phyloP scores from a whole-genome alignment of 37 sponge, comb jelly and placozoan genomes.

The Amphimedon queenslandica region DNA sequence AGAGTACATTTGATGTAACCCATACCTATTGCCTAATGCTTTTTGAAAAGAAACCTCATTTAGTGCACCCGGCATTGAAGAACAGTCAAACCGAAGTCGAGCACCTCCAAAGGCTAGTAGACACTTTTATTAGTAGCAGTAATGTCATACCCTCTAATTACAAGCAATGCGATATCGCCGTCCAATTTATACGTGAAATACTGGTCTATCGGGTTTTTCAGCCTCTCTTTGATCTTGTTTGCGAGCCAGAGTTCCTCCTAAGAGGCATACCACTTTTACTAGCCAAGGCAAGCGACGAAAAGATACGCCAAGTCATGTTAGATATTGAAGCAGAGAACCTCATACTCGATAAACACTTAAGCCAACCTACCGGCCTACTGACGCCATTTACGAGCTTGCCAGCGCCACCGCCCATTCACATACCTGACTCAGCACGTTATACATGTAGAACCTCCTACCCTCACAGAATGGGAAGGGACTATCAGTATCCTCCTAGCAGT shows the following conservation, averaged over 20 bases:
- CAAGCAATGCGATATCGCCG: conserved; percentile 30
- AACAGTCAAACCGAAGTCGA: conserved; percentile 24
- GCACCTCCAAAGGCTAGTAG: conserved; percentile 38
- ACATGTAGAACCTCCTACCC: not conserved
- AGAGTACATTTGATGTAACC: conserved; percentile 30
- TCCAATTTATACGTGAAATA: conserved; percentile 61
- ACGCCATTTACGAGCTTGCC: not conserved
- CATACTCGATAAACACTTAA: conserved; percentile 13
- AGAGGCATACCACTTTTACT: conserved; percentile 38
- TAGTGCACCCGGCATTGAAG: conserved; percentile 38
- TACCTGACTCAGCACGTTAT: not conserved
- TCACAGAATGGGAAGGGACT: not conserved
- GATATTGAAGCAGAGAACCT: conserved; percentile 55
- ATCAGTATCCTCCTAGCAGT: not conserved
- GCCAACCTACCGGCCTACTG: not conserved
- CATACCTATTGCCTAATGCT: conserved; percentile 28
- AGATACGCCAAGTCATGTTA: conserved; percentile 13
- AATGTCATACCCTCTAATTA: conserved; percentile 50
- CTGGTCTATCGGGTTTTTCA: conserved; percentile 33
- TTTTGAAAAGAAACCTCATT: conserved; percentile 35
- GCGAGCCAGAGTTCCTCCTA: conserved; percentile 63
- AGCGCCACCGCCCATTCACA: not conserved
- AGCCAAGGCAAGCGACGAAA: conserved; percentile 45
- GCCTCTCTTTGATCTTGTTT: conserved; percentile 42
- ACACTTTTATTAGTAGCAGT: conserved; percentile 31